Evolutionary conservation across 2,113 vertebrate species (phyloP).

Genomic region (Neoarius graeffei): DNA sequence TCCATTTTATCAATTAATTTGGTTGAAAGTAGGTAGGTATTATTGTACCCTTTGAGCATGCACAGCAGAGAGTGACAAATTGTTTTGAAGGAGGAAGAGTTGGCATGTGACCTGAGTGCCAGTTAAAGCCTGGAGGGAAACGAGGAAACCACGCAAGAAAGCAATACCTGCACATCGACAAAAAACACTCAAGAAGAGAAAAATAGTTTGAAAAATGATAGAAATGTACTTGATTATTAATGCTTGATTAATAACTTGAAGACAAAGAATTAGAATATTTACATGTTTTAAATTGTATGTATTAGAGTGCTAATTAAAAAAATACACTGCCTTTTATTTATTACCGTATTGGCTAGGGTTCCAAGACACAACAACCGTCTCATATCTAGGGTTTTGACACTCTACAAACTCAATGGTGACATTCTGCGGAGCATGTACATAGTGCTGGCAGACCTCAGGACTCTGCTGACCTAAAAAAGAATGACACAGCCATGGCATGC

Average conservation of each 20-base stretch:
- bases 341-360: slow-evolving; percentile 73
- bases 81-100: slow-evolving; percentile 72
- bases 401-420: slow-evolving; percentile 63
- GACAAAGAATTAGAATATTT: background rate
- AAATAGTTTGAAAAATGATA: background rate
- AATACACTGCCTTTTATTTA: background rate
- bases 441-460: slow-evolving; percentile 69
- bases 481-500: slow-evolving; percentile 73
- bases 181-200: background rate
- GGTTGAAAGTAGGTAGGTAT: background rate
- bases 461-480: slow-evolving; percentile 63
- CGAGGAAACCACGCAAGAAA: slow-evolving; percentile 76
- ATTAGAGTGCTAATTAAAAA: background rate
- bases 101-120: slow-evolving; percentile 65
- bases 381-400: slow-evolving; percentile 56
- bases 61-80: slow-evolving; percentile 62
- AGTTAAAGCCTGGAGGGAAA: slow-evolving; percentile 70
- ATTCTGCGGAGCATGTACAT: slow-evolving; percentile 67
- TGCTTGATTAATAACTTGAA: background rate
- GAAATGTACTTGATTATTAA: background rate
- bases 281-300: no score
- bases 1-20: background rate
- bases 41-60: slow-evolving; percentile 65
- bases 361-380: slow-evolving; percentile 72
- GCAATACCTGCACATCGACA: slow-evolving; percentile 65